phyloP scores from a whole-genome alignment of 2,888 invertebrate species.

The Mechanitis messenoides region DNA sequence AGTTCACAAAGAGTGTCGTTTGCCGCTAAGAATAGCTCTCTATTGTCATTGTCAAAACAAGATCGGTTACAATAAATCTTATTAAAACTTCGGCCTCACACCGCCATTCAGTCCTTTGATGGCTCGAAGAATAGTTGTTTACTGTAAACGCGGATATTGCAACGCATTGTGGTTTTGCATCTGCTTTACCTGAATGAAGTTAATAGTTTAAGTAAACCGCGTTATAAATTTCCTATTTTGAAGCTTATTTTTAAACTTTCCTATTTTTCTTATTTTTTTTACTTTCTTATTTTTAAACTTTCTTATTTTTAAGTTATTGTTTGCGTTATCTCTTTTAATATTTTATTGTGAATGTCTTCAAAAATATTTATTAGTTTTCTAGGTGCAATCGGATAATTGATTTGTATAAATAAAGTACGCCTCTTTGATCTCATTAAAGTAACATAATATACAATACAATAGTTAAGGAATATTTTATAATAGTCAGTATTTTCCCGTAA shows the following conservation, averaged over 20 bases:
- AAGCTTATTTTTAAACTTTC: neutral
- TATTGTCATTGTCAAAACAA: conserved; percentile 74
- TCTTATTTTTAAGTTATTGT: neutral
- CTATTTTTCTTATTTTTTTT: neutral
- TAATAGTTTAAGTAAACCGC: conserved; percentile 20
- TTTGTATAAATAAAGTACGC: too few relatives aligned
- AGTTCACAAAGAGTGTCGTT: conserved; percentile 66
- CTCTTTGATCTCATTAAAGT: too few relatives aligned
- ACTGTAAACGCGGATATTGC: conserved; percentile 48
- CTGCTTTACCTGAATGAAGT: conserved; percentile 51
- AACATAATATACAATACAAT: too few relatives aligned
- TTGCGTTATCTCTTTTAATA: too few relatives aligned
- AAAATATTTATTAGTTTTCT: too few relatives aligned
- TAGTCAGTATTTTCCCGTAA: too few relatives aligned
- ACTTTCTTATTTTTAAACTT: neutral
- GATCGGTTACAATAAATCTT: conserved; percentile 77
- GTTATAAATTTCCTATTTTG: neutral
- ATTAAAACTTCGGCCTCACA: conserved; percentile 66
- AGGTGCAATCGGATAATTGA: too few relatives aligned
- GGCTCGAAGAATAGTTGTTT: conserved; percentile 62
- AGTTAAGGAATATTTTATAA: too few relatives aligned
- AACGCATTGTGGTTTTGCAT: conserved; percentile 52
- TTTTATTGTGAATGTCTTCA: too few relatives aligned
- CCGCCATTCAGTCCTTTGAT: conserved; percentile 61
- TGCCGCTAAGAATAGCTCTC: conserved; percentile 55